phyloP scores from a whole-genome alignment of 2,888 invertebrate species.

The Tiliacea citrago region DNA sequence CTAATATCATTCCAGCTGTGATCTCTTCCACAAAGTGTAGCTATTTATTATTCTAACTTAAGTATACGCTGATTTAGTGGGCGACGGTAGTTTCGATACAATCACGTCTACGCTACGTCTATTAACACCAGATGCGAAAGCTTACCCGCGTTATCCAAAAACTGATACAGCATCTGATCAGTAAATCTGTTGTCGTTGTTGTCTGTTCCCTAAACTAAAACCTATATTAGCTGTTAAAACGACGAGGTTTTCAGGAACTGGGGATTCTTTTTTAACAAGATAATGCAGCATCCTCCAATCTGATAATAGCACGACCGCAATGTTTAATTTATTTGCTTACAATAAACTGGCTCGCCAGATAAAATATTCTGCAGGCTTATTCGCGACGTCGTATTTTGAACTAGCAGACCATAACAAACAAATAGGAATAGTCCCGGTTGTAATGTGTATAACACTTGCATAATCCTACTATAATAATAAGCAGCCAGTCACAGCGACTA shows the following conservation, averaged over 20 bases:
- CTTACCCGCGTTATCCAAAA: background rate
- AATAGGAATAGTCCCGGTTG: background rate
- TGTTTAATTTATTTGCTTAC: background rate
- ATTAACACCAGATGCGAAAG: background rate
- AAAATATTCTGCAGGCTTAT: background rate
- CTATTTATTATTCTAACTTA: too few species aligned
- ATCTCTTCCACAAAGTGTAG: too few species aligned
- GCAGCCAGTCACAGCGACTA: constrained; percentile 6
- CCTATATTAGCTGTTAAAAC: background rate
- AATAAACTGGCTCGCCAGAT: background rate
- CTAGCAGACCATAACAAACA: constrained; percentile 8
- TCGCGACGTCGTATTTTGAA: background rate
- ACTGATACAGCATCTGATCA: background rate
- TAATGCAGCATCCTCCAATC: background rate
- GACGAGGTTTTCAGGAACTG: background rate
- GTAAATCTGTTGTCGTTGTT: background rate
- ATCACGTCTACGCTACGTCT: background rate
- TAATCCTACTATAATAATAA: constrained; percentile 7
- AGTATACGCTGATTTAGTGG: too few species aligned
- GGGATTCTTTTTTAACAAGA: background rate
- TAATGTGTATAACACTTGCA: background rate
- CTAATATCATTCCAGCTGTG: background rate
- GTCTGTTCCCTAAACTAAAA: too few species aligned
- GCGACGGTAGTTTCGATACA: too few species aligned
- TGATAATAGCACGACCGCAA: background rate